Conservation (phyloP, 2,888 invertebrate species). For the Pristionchus mayeri region DNA sequence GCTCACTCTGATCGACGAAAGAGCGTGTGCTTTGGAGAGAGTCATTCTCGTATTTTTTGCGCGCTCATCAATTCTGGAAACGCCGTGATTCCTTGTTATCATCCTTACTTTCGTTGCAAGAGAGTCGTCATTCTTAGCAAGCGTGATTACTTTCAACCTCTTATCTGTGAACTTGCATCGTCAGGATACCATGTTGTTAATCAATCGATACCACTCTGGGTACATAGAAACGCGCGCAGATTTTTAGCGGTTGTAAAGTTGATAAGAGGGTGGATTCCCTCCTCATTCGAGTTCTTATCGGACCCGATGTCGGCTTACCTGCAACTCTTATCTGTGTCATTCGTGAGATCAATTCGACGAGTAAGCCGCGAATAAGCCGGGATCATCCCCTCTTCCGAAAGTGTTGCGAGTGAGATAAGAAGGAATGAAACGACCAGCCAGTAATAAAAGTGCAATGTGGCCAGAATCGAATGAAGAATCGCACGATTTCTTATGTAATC, state of each 20-base stretch:
- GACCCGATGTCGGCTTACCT: neutral
- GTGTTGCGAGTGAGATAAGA: conserved; percentile 20
- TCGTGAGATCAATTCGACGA: neutral
- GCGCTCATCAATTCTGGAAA: no score
- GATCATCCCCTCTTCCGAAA: neutral
- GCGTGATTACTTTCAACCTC: no score
- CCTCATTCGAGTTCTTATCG: neutral
- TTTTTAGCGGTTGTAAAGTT: neutral
- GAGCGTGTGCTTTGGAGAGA: no score
- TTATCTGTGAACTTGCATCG: no score
- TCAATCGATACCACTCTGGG: neutral
- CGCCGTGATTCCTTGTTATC: no score
- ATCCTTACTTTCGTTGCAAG: no score
- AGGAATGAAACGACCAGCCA: no score
- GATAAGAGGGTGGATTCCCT: conserved; percentile 5
- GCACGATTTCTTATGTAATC: neutral
- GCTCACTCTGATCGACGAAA: no score
- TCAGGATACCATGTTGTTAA: neutral
- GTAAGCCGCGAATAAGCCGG: neutral
- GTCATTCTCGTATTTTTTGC: no score
- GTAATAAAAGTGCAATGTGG: no score
- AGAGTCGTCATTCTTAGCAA: no score
- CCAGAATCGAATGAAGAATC: neutral
- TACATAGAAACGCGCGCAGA: neutral
- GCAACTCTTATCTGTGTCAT: neutral